Conservation (phyloP, 2,888 invertebrate species). For the Sylvicola cinctus region DNA sequence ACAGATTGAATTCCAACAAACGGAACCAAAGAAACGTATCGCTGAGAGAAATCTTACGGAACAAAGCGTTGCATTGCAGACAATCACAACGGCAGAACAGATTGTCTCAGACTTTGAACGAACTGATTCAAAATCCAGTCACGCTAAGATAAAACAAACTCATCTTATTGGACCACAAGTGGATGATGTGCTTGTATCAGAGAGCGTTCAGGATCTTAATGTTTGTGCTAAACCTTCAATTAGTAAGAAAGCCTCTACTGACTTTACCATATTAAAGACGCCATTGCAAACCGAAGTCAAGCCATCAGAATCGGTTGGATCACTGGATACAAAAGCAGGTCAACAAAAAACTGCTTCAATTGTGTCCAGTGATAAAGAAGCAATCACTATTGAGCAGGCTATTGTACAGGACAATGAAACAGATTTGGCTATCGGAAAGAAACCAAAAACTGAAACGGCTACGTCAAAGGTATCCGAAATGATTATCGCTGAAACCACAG, state of each 20-base stretch:
- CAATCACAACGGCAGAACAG: slow-evolving; percentile 13
- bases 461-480: slow-evolving; percentile 23
- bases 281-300: slow-evolving; percentile 3
- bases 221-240: slow-evolving; percentile 9
- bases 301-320: not conserved
- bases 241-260: slow-evolving; percentile 11
- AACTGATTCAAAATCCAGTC: slow-evolving; percentile 11
- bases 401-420: slow-evolving; percentile 42
- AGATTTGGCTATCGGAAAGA: slow-evolving; percentile 28
- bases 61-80: slow-evolving; percentile 19
- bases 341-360: too few species aligned
- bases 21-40: not conserved
- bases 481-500: slow-evolving; percentile 11
- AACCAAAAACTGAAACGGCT: slow-evolving; percentile 22
- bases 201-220: slow-evolving; percentile 12
- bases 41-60: slow-evolving; percentile 15
- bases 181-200: slow-evolving; percentile 21
- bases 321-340: too few species aligned
- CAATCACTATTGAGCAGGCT: too few species aligned
- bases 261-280: not conserved
- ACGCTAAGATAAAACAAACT: not conserved
- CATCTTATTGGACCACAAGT: slow-evolving; percentile 19
- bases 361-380: too few species aligned
- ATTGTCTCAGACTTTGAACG: slow-evolving; percentile 8
- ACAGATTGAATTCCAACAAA: not conserved